A percentile compares a stretch with the other conserved stretches of the same genome.
Evolutionary conservation across 2,797 vertebrate genomes (phyloP).

Genomic region (Chrosomus eos): DNA sequence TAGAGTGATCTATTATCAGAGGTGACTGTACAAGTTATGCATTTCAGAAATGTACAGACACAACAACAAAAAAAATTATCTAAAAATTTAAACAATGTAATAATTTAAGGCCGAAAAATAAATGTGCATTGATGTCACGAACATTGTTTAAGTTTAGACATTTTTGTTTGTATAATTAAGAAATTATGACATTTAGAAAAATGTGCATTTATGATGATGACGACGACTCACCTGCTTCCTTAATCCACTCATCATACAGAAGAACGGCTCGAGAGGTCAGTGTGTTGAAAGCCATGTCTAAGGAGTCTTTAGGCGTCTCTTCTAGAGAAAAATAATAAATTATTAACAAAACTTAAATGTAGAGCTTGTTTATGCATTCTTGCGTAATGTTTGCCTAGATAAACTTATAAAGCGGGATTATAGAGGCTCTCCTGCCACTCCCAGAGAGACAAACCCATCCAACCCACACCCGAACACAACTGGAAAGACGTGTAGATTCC

Average conservation of each 20-base stretch:
- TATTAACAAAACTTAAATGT: background rate
- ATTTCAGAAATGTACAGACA: too few species aligned
- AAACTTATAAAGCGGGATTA: background rate
- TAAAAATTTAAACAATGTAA: too few species aligned
- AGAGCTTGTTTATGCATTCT: background rate
- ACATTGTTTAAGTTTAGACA: too few species aligned
- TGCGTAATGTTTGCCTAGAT: background rate
- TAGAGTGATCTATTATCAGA: too few species aligned
- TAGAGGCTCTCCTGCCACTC: background rate
- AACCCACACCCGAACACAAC: conserved; percentile 14
- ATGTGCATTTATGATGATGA: background rate
- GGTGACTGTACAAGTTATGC: too few species aligned
- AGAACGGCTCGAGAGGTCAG: conserved; percentile 79
- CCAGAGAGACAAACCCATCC: background rate
- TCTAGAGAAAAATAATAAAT: background rate
- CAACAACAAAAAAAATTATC: too few species aligned
- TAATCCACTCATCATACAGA: conserved; percentile 83
- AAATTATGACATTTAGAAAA: too few species aligned
- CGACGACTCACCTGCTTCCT: conserved; percentile 79
- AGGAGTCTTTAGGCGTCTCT: background rate
- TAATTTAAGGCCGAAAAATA: too few species aligned
- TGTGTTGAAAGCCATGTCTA: conserved; percentile 79
- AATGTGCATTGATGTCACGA: too few species aligned
- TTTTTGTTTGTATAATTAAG: too few species aligned
- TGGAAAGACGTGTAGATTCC: conserved; percentile 9